Base-by-base conservation (phyloP, 2,888 invertebrate species). In the Scaeva pyrastri region DNA sequence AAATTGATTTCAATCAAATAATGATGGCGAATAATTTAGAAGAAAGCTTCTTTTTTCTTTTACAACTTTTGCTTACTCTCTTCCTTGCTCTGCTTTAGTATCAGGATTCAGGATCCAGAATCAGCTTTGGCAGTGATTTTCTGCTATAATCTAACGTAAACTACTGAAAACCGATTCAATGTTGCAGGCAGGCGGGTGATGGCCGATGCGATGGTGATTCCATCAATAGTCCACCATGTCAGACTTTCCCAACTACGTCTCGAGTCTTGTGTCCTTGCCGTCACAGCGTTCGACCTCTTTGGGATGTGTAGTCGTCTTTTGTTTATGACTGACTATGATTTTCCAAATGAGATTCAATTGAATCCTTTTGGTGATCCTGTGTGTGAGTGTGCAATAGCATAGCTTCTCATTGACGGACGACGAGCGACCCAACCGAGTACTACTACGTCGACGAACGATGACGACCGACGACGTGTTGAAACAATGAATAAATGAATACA, bases 1-100 rank as follows among this genome's bases (percentile, higher is more conserved):
- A 86, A 81, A 86, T 77, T 78, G 86, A 86, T 86, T 86, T 78
- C 86, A 86, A 86, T 86, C 86, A 81, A 86, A 86, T 86, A 81
- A 86, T 86, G 86, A 86, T 86, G 86, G 86, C 45, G 86, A 86
- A 86, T 86, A 86, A 86, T 86, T 86, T 86, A 77, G 77, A 77
- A 81, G 86, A 86, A 77, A 81, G 74, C 77, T 81, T 73, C 71
- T 55, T 68, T 52, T 70, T 41, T 39, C 8, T 6, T 36, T 58
- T 7, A 12, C 39, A 39, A 1, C 39, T 39, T n/a, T n/a, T 12
- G 39, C 39, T 26, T 14, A 12, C 41, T 14, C 14, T 16, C 14
- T 10, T 21, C 8, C 16, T 16, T 23, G 70, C 23, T 5, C 14
- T 14, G 43, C 48, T n/a, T n/a, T 2, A 31, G 31, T 8, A 31